Conservation (phyloP, 2,113 vertebrate species). For the Forbesichthys agassizii region DNA sequence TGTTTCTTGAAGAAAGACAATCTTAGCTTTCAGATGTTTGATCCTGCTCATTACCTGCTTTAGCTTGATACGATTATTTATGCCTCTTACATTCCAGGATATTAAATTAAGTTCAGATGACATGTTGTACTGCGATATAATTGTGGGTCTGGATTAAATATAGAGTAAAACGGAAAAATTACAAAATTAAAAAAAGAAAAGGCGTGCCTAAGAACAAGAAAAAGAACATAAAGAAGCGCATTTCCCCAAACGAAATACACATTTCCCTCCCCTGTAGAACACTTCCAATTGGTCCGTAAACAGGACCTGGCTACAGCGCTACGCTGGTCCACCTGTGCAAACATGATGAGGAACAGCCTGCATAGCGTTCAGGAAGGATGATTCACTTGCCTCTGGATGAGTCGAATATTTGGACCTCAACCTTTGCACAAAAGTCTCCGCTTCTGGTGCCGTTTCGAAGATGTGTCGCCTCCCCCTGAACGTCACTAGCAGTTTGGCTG, state of each 20-base stretch:
- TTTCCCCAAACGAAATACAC: not conserved
- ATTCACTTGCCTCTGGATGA: too few species aligned
- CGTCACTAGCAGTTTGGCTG: not conserved
- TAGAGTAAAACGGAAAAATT: not conserved
- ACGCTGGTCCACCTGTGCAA: not conserved
- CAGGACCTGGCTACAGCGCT: not conserved
- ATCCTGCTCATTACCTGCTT: too few species aligned
- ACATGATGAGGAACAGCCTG: not conserved
- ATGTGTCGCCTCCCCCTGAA: not conserved
- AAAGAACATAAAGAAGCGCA: not conserved
- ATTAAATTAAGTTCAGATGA: too few species aligned
- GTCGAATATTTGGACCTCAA: not conserved
- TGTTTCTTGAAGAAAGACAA: too few species aligned
- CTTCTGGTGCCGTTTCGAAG: not conserved
- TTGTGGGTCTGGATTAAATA: too few species aligned
- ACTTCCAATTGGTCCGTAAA: not conserved
- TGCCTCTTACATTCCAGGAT: too few species aligned
- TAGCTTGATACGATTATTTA: too few species aligned
- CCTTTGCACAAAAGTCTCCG: not conserved
- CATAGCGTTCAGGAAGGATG: not conserved
- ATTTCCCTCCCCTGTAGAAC: not conserved
- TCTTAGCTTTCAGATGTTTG: too few species aligned
- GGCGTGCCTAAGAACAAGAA: not conserved
- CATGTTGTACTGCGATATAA: too few species aligned
- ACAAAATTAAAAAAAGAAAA: not conserved